phyloP scores from a whole-genome alignment of 1,140 invertebrate species.

The Portunus trituberculatus region DNA sequence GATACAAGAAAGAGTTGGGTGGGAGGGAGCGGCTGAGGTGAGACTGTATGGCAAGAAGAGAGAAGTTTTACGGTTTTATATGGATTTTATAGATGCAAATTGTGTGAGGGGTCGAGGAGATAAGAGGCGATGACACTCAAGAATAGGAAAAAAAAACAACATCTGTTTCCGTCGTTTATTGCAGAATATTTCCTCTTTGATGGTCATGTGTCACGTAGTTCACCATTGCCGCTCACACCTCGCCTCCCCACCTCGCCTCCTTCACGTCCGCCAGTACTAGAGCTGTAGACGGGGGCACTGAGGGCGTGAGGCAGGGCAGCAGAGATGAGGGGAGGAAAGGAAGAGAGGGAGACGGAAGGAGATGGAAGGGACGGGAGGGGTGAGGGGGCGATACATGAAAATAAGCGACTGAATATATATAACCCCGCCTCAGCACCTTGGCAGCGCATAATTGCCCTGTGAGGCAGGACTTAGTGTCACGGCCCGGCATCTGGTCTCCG shows the following conservation, averaged over 20 bases:
- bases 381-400: not conserved
- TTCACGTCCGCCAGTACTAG: not conserved
- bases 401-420: constrained; percentile 57
- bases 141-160: not conserved
- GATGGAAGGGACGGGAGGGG: not conserved
- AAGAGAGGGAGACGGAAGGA: not conserved
- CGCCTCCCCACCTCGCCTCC: not conserved
- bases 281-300: no score
- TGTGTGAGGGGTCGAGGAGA: not conserved
- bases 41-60: not conserved
- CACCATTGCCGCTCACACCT: not conserved
- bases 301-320: not conserved
- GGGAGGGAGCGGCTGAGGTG: no score
- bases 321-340: not conserved
- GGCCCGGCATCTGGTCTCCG: constrained; percentile 64
- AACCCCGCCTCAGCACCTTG: constrained; percentile 68
- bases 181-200: not conserved
- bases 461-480: constrained; percentile 68
- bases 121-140: not conserved
- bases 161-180: not conserved
- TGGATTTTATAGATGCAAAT: not conserved
- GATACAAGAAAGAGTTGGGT: no score
- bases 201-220: not conserved
- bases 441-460: constrained; percentile 68
- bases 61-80: not conserved